phyloP scores from a whole-genome alignment of 2,113 vertebrate species.

The Otis tarda region DNA sequence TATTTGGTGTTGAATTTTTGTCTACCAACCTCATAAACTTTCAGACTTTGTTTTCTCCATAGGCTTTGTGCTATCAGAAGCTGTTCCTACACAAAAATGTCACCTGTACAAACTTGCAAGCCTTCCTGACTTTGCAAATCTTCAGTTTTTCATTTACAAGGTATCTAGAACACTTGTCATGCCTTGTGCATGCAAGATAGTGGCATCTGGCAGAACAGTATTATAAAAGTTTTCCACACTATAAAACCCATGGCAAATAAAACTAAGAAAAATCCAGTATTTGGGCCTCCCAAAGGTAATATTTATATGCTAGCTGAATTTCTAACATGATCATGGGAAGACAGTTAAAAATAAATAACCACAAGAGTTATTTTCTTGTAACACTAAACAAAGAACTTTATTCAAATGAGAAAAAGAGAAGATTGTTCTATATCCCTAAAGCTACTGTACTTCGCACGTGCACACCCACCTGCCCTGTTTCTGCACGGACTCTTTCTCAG shows the following conservation, averaged over 20 bases:
- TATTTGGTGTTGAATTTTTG: neutral
- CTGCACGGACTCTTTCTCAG: neutral
- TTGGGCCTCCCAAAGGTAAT: neutral
- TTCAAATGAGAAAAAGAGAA: neutral
- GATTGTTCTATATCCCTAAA: neutral
- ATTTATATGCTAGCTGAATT: neutral
- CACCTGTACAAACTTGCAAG: neutral
- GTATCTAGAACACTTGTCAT: neutral
- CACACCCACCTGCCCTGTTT: fast-evolving
- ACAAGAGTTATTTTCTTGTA: neutral
- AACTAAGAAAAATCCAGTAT: neutral
- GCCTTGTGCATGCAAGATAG: neutral
- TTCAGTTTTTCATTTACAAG: neutral
- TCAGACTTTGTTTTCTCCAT: neutral
- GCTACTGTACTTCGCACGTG: neutral
- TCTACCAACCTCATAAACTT: neutral
- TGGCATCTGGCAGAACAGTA: neutral
- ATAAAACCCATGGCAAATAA: neutral
- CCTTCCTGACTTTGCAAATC: neutral
- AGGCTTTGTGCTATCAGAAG: neutral
- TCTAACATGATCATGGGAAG: neutral
- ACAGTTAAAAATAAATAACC: conserved; percentile 6
- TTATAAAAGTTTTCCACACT: neutral
- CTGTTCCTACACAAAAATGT: neutral
- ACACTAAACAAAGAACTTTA: neutral